Percentiles rank a stretch among this genome's conserved stretches.
These are phyloP conservation scores for Epizoanthus illoricatus DNA, from an alignment of 92 coral and sea anemone species.

Conservation along the genomic window DNA sequence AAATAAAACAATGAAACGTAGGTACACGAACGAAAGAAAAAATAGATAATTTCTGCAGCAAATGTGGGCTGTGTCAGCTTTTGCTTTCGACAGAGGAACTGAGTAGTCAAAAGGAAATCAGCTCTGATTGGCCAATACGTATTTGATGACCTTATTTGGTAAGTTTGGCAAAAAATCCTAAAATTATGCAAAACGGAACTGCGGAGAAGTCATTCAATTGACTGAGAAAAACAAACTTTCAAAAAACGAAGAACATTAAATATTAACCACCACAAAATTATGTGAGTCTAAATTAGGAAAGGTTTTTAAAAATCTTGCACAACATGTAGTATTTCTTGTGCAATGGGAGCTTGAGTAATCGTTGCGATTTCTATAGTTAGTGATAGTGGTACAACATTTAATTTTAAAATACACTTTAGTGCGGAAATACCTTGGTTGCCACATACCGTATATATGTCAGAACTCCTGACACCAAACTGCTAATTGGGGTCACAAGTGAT, in stretches of 20 bases:
- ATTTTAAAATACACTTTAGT: not conserved
- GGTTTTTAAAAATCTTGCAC: conserved; percentile 1
- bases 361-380: not conserved
- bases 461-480: too few species aligned
- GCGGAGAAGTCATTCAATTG: not conserved
- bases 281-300: conserved; percentile 41
- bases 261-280: conserved; percentile 39
- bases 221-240: conserved; percentile 15
- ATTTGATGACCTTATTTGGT: conserved; percentile 39
- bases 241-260: conserved; percentile 12
- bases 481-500: too few species aligned
- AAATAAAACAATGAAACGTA: too few species aligned
- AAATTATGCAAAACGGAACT: too few species aligned
- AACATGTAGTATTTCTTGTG: not conserved
- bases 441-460: not conserved
- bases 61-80: not conserved
- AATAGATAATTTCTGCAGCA: too few species aligned
- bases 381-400: not conserved
- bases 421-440: conserved; percentile 41
- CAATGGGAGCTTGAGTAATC: not conserved
- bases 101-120: not conserved
- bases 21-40: too few species aligned
- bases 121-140: not conserved
- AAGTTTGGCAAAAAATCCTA: not conserved
- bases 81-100: not conserved